A percentile compares a stretch with the other conserved stretches of the same genome.
phyloP scores from a whole-genome alignment of 2,888 invertebrate genomes.

The Stramonita haemastoma region DNA sequence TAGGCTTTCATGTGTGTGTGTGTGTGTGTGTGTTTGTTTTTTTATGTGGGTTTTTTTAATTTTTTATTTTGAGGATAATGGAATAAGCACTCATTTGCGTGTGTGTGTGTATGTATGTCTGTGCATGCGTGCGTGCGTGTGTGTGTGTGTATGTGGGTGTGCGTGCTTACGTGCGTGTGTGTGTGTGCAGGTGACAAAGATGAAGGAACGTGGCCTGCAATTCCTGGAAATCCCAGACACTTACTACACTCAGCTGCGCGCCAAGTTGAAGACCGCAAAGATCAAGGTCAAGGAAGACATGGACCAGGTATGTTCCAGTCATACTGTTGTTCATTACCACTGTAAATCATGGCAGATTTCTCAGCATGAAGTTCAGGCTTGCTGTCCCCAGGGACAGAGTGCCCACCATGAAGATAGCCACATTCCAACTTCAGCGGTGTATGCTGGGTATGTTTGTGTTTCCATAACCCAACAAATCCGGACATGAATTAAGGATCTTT shows the following conservation, averaged over 20 bases:
- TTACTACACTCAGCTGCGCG: slow-evolving; percentile 91
- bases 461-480: no score
- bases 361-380: no score
- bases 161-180: neutral
- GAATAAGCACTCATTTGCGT: no score
- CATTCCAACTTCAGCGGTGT: no score
- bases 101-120: slow-evolving; percentile 20
- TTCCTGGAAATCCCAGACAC: slow-evolving; percentile 93
- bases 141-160: neutral
- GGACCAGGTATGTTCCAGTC: slow-evolving; percentile 77
- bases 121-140: neutral
- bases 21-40: slow-evolving; percentile 75
- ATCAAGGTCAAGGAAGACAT: slow-evolving; percentile 92
- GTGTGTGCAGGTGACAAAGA: slow-evolving; percentile 79
- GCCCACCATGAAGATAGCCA: no score
- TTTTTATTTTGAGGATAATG: no score
- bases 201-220: slow-evolving; percentile 90
- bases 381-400: no score
- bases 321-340: no score
- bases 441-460: no score
- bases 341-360: no score
- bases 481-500: no score
- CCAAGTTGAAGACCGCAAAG: slow-evolving; percentile 86
- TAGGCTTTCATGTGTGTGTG: slow-evolving; percentile 75
- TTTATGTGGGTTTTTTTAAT: neutral